These are phyloP conservation scores for Apogon talboti DNA, from an alignment of 2,797 vertebrate species.

Conservation along the genomic window DNA sequence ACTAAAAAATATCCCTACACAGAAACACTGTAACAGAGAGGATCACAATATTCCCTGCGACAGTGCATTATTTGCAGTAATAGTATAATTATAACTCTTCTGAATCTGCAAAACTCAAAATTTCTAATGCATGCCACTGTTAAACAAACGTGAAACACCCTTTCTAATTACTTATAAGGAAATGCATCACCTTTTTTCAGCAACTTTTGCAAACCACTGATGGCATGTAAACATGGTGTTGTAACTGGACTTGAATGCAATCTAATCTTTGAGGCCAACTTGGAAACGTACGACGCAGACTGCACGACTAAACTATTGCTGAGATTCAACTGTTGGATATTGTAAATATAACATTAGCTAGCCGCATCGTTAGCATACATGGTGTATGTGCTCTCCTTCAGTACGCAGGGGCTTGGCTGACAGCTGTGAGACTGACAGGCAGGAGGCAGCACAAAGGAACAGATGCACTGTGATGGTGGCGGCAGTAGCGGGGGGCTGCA, in stretches of 20 bases:
- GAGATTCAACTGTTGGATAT: constrained; percentile 37
- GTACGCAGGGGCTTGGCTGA: constrained; percentile 75
- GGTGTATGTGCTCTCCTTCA: constrained; percentile 55
- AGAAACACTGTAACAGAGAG: not conserved
- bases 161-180: not conserved
- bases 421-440: constrained; percentile 85
- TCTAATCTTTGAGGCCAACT: not conserved
- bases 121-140: not conserved
- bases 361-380: constrained; percentile 43
- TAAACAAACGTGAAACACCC: not conserved
- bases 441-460: constrained; percentile 84
- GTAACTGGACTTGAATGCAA: not conserved
- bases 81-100: not conserved
- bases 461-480: constrained; percentile 81
- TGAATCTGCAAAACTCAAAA: not conserved
- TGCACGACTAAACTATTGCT: constrained; percentile 3
- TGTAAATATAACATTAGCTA: constrained; percentile 57
- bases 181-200: constrained; percentile 18
- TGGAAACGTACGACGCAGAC: constrained; percentile 7
- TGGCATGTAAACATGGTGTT: constrained; percentile 17
- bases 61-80: constrained; percentile 13
- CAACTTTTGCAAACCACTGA: constrained; percentile 28
- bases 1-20: constrained; percentile 1
- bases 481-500: constrained; percentile 70
- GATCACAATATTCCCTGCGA: not conserved